Evolutionary conservation across 2,113 vertebrate species (phyloP), one percentile per base, ranked within the genome.

Genomic region (Brachyhypopomus occidentalis): DNA sequence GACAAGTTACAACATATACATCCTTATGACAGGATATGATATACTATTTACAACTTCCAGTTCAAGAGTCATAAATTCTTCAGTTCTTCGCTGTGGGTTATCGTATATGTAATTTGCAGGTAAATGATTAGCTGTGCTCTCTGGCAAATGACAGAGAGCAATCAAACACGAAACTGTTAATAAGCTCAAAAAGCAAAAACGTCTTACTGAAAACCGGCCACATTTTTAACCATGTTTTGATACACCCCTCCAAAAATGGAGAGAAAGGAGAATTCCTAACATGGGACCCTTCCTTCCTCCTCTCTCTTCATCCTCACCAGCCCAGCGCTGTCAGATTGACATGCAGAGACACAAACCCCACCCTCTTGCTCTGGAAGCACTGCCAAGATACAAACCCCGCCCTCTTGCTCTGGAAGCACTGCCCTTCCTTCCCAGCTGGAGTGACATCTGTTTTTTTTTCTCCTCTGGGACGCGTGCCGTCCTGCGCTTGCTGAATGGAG

Each of bases 401-500:
- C 66, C 62, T 74, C 41, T 75, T 75, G 34, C 58, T 41, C n/a
- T 22, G 5, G 7, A 74, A 75, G 52, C 67, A 8, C 72, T 75
- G 72, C 41, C 79, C 79, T 36, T 52, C 62, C 79, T 45, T 17
- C 34, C 62, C 63, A 75, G 30, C 62, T 81, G 79, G 23, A 69
- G 48, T 17, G 60, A 75, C 79, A 81, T 81, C 72, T 81, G 72
- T 75, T 52, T 75, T 69, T 30, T 30, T 30, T 67, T 27, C 3
- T 55, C 48, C 52, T 75, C 38, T 6, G 12, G 72, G 79, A 69
- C 79, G 22, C 27, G 79, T 81, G 72, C 52, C 63, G 38, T 17
- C 38, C 52, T 16, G 34, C 22, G 30, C 14, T 16, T 9, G 22
- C 23, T 56, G 58, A 80, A 74, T 38, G 22, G 30, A 63, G 72